Conservation (phyloP, 2,797 vertebrate genomes). For the Crocodylus rhombifer region DNA sequence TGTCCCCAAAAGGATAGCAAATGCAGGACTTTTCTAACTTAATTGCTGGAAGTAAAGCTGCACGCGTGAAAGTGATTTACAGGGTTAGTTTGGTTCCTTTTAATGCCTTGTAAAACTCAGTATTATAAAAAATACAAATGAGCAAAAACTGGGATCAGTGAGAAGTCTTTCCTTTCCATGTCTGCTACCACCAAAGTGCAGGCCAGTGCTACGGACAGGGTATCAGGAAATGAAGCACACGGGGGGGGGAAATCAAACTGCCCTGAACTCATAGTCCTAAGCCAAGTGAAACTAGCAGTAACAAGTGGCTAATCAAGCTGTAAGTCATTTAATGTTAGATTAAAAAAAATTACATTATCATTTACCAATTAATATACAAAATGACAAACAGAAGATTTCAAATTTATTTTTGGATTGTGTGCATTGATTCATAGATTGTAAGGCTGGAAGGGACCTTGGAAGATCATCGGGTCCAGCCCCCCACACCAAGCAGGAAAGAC, state of each 20-base stretch:
- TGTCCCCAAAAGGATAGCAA: not conserved
- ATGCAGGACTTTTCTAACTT: not conserved
- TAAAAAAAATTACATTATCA: no score
- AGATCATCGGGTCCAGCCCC: no score
- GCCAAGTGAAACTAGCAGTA: conserved; percentile 25
- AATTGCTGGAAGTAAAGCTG: not conserved
- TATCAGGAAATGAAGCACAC: conserved; percentile 44
- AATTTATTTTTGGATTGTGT: no score
- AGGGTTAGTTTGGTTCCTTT: not conserved
- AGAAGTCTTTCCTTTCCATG: not conserved
- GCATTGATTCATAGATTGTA: no score
- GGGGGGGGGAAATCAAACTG: not conserved
- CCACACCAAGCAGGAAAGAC: no score
- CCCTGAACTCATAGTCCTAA: conserved; percentile 20
- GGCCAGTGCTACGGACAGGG: conserved; percentile 9
- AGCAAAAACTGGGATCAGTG: not conserved
- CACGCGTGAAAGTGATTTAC: not conserved
- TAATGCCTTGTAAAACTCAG: not conserved
- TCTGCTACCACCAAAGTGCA: conserved; percentile 33
- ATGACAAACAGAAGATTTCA: no score
- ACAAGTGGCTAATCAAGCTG: not conserved
- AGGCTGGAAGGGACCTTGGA: no score
- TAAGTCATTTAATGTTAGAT: not conserved
- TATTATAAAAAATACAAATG: conserved; percentile 29
- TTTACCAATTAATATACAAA: no score